phyloP scores from a whole-genome alignment of 2,888 invertebrate genomes.

The Carabus problematicus region DNA sequence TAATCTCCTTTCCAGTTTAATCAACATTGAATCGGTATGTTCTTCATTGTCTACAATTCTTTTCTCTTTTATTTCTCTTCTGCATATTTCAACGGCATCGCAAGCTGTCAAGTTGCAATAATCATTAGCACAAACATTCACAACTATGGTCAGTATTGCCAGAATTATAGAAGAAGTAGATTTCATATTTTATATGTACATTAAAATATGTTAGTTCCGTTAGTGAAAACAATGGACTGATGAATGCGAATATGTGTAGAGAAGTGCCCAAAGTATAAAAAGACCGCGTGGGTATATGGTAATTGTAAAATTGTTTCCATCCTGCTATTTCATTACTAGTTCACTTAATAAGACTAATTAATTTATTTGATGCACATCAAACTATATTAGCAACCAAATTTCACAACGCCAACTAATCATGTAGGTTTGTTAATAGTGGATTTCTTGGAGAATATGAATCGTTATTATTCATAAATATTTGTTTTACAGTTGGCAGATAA shows the following conservation, averaged over 20 bases:
- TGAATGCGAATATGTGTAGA: neutral
- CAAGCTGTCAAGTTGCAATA: constrained; percentile 64
- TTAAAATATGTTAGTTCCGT: no score
- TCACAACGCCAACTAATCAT: no score
- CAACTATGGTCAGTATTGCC: neutral
- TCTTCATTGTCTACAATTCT: constrained; percentile 46
- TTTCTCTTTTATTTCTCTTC: constrained; percentile 49
- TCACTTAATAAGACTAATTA: constrained; percentile 3
- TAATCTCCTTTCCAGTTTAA: constrained; percentile 68
- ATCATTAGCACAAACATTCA: constrained; percentile 44
- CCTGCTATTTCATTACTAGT: constrained; percentile 8
- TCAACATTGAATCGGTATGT: constrained; percentile 58
- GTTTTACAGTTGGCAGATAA: no score
- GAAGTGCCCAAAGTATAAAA: neutral
- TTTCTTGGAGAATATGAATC: no score
- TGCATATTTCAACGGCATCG: constrained; percentile 62
- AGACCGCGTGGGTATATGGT: neutral
- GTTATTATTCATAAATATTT: no score
- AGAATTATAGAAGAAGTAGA: neutral
- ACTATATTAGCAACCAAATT: neutral
- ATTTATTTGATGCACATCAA: constrained; percentile 10
- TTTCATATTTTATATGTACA: neutral
- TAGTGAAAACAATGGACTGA: neutral
- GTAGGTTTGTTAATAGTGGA: no score
- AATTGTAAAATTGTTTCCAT: constrained; percentile 14